phyloP scores from a whole-genome alignment of 2,113 vertebrate genomes.

The Cisticola juncidis region DNA sequence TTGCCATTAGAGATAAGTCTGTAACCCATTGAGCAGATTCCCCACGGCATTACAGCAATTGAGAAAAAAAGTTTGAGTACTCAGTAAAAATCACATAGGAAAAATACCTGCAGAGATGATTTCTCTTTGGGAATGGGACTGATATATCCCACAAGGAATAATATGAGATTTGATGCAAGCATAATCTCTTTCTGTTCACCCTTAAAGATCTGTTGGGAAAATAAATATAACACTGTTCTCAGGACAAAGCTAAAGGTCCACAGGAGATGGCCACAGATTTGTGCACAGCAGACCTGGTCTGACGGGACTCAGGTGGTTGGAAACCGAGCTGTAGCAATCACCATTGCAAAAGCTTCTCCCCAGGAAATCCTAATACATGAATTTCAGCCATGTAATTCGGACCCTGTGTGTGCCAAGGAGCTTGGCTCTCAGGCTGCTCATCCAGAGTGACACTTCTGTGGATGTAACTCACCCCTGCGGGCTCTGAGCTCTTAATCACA shows the following conservation, averaged over 20 bases:
- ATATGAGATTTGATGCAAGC: background rate
- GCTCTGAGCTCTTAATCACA: constrained; percentile 11
- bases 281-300: background rate
- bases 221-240: background rate
- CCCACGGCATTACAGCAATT: background rate
- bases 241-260: background rate
- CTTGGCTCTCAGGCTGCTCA: background rate
- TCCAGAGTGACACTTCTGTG: background rate
- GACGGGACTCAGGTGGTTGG: background rate
- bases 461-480: background rate
- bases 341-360: background rate
- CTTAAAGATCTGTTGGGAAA: background rate
- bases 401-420: background rate
- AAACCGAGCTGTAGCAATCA: background rate
- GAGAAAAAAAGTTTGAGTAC: background rate
- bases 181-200: background rate
- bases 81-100: background rate
- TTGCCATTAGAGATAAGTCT: background rate
- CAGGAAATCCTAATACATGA: background rate
- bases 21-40: background rate
- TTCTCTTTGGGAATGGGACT: background rate
- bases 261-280: background rate
- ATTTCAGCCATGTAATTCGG: constrained; percentile 11
- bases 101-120: background rate
- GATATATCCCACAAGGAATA: background rate